Evolutionary conservation across 2,113 vertebrate genomes (phyloP).

Genomic region (Ginglymostoma cirratum): DNA sequence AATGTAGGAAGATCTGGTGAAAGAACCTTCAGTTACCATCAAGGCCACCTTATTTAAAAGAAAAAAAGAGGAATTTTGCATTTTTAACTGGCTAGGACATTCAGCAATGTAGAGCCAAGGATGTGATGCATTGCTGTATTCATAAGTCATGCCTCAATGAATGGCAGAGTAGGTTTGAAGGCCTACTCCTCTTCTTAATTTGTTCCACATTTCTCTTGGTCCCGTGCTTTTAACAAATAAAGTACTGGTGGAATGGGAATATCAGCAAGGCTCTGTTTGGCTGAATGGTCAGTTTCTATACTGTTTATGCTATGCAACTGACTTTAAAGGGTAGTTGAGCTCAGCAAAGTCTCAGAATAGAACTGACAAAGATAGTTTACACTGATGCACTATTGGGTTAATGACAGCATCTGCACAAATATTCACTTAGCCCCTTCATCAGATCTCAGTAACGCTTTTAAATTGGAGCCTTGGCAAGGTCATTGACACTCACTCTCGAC

Average conservation of each 20-base stretch:
- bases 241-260: neutral
- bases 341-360: neutral
- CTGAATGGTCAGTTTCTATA: neutral
- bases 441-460: neutral
- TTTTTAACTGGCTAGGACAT: neutral
- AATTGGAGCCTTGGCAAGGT: constrained; percentile 2
- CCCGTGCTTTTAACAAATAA: neutral
- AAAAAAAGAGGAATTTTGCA: neutral
- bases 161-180: neutral
- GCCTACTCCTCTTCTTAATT: neutral
- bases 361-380: neutral
- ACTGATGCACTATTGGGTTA: neutral
- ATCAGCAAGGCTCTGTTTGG: neutral
- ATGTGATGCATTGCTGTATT: neutral
- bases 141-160: neutral
- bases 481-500: neutral
- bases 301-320: neutral
- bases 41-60: neutral
- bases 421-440: neutral
- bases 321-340: neutral
- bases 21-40: neutral
- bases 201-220: neutral
- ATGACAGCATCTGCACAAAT: neutral
- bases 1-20: neutral
- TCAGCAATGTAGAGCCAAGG: neutral